Evolutionary conservation across 1,140 invertebrate species (phyloP).

Genomic region (Drosophila miranda): DNA sequence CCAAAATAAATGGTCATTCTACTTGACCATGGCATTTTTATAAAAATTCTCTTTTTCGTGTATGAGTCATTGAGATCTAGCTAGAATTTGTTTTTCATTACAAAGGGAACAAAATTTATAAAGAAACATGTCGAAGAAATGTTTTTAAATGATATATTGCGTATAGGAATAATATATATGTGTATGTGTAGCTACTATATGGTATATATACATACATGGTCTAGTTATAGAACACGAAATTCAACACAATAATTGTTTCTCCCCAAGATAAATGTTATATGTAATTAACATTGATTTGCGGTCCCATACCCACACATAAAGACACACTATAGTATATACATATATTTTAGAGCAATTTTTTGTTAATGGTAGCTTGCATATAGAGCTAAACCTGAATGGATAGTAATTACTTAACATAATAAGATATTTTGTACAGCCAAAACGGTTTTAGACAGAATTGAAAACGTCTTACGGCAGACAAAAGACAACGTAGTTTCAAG

Average conservation of each 20-base stretch:
- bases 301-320: constrained; percentile 17
- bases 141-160: constrained; percentile 48
- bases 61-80: constrained; percentile 9
- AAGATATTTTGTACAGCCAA: constrained; percentile 56
- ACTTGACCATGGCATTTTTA: neutral
- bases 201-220: constrained; percentile 30
- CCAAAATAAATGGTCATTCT: no score
- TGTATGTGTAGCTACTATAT: constrained; percentile 15
- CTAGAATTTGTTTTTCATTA: constrained; percentile 60
- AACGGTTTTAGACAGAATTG: constrained; percentile 6
- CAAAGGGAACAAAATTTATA: constrained; percentile 68
- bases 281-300: constrained; percentile 32
- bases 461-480: constrained; percentile 6
- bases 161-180: constrained; percentile 26
- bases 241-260: constrained; percentile 42
- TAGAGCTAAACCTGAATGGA: constrained; percentile 20
- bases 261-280: constrained; percentile 13
- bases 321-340: constrained; percentile 24
- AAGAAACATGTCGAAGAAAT: constrained; percentile 41
- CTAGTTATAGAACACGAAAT: constrained; percentile 35
- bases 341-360: constrained; percentile 67
- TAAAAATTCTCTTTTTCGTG: neutral
- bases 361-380: constrained; percentile 10
- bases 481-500: constrained; percentile 5
- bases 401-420: constrained; percentile 24